Evolutionary conservation across 2,888 invertebrate genomes (phyloP).

Genomic region (Gerosis bhagava): DNA sequence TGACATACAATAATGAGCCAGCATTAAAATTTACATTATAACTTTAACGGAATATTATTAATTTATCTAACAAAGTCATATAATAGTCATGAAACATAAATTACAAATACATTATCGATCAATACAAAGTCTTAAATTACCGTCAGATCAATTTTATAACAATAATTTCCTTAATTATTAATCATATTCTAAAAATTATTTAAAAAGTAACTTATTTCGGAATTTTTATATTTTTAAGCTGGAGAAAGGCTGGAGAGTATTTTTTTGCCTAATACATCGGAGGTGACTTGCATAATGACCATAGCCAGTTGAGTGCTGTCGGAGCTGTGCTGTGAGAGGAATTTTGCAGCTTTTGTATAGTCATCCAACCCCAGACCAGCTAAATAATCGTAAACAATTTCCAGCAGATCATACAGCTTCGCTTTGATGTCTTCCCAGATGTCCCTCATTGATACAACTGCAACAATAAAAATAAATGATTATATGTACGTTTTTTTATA

Average conservation of each 20-base stretch:
- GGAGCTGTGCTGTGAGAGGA: slow-evolving; percentile 45
- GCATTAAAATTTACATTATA: too few relatives aligned
- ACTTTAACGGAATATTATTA: too few relatives aligned
- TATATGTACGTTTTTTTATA: too few relatives aligned
- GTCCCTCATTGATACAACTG: slow-evolving; percentile 67
- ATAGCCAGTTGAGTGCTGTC: slow-evolving; percentile 50
- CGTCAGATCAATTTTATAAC: too few relatives aligned
- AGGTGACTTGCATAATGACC: slow-evolving; percentile 56
- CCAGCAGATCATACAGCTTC: slow-evolving; percentile 57
- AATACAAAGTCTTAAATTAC: too few relatives aligned
- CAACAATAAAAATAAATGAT: slow-evolving; percentile 31
- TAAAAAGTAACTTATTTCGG: too few relatives aligned
- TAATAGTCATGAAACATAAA: too few relatives aligned
- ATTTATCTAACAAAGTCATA: too few relatives aligned
- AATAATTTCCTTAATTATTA: too few relatives aligned
- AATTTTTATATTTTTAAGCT: not conserved
- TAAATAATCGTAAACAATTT: slow-evolving; percentile 68
- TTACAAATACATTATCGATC: too few relatives aligned
- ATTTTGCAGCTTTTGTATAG: slow-evolving; percentile 54
- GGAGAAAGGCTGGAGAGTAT: slow-evolving; percentile 52
- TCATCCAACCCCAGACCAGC: slow-evolving; percentile 64
- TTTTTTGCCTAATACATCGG: slow-evolving; percentile 57
- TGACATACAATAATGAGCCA: too few relatives aligned
- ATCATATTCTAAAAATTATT: not conserved
- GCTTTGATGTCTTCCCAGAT: slow-evolving; percentile 61